Evolutionary conservation across 2,113 vertebrate species (phyloP), one percentile per base, ranked within the genome.

Genomic region (Phrynosoma platyrhinos): DNA sequence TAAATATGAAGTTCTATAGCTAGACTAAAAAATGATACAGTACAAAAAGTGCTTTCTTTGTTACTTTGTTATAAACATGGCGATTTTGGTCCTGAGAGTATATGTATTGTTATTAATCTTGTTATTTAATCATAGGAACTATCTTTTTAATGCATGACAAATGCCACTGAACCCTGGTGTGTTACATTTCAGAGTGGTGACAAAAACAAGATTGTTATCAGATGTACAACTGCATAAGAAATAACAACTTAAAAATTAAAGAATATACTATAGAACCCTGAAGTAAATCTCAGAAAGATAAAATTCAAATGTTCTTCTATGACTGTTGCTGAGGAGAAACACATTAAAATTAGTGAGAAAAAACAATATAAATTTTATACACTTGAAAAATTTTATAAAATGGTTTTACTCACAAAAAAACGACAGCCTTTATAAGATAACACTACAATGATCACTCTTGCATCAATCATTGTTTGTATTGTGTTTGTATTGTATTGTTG

Each of bases 251-350:
- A 42, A 2, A 62, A 62, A 58, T 75, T 21, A 75, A 9, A 83
- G n/a, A 23, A 9, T 12, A 32, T 32, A 36, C 2, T 16, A 62
- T 62, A 75, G 71, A 23, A 53, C 10, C n/a, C 75, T 40, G 6
- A 42, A 30, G 23, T 62, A n/a, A 55, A 58, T 84, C n/a, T 74
- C 40, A 47, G 6, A 71, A 53, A 5, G 32, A 8, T 75, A n/a
- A 84, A 62, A 40, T 85, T 85, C 55, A 85, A 64, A 85, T 64
- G 72, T 13, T 85, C 72, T 74, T 23, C 75, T 47, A 47, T 9
- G 74, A 27, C 55, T 76, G 30, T 36, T 77, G 36, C 74, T 85
- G 36, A 42, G 53, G 4, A 84, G 21, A n/a, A 85, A 76, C 36
- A 75, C 18, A 76, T 23, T 84, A n/a, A 62, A 84, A 36, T 62